phyloP scores from a whole-genome alignment of 1,140 invertebrate genomes.

The Trichogramma pretiosum region DNA sequence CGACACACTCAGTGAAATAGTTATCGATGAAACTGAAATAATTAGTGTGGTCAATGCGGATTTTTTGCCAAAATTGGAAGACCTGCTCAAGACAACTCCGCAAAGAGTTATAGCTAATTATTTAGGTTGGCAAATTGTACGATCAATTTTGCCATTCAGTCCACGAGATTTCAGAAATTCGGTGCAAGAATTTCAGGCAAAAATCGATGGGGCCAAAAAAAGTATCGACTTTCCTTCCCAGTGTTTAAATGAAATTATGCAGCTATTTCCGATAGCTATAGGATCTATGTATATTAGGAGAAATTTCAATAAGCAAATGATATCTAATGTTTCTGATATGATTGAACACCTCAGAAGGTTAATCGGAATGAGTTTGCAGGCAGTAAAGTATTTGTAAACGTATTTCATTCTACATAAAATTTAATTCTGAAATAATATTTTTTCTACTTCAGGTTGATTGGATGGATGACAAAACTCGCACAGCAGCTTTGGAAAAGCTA shows the following conservation, averaged over 20 bases:
- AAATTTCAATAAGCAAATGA: neutral
- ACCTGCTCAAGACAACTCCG: neutral
- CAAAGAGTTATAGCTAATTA: conserved; percentile 3
- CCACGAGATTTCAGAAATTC: neutral
- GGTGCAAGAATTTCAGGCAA: neutral
- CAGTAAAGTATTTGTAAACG: neutral
- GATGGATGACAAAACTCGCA: conserved; percentile 60
- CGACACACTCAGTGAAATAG: neutral
- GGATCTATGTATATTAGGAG: conserved; percentile 2
- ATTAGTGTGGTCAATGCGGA: neutral
- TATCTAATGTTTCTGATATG: neutral
- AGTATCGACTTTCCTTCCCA: neutral
- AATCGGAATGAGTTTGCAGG: neutral
- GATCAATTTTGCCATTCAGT: neutral
- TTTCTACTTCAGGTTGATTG: conserved; percentile 47
- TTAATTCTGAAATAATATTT: neutral
- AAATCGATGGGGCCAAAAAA: neutral
- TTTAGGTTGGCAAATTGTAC: neutral
- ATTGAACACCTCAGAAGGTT: neutral
- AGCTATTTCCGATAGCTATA: neutral
- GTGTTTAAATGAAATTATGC: conserved; percentile 9
- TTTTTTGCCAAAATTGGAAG: neutral
- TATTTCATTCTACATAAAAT: neutral
- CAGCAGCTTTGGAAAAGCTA: conserved; percentile 50
- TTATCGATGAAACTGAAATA: neutral